A percentile compares a stretch with the other conserved stretches of the same genome.
Evolutionary conservation across 1,140 invertebrate species (phyloP).

Genomic region (Zaprionus gabonicus): DNA sequence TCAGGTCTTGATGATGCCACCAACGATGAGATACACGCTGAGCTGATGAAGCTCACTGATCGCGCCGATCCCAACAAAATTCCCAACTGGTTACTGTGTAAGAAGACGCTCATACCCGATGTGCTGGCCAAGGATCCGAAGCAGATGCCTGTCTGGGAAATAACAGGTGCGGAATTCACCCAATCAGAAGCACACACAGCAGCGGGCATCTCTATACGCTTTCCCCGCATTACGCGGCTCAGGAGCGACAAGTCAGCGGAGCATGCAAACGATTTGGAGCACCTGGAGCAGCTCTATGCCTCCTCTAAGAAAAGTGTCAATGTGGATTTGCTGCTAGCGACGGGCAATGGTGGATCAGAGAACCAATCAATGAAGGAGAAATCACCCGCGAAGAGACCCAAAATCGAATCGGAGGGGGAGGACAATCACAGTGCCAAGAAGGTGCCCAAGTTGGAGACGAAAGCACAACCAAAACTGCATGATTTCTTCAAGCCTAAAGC

Average conservation of each 20-base stretch:
- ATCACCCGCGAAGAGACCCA: conserved; percentile 50
- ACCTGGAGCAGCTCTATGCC: conserved; percentile 88
- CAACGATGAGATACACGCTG: conserved; percentile 89
- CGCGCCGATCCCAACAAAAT: conserved; percentile 89
- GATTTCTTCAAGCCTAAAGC: conserved; percentile 55
- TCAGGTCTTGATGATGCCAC: conserved; percentile 94
- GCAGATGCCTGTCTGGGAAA: conserved; percentile 96
- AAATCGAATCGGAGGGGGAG: conserved; percentile 24
- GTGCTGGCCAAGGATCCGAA: conserved; percentile 94
- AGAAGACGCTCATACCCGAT: conserved; percentile 94
- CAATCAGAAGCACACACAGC: conserved; percentile 94
- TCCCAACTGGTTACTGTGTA: conserved; percentile 93
- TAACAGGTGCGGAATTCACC: conserved; percentile 96
- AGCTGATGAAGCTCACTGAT: conserved; percentile 69
- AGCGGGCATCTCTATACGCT: conserved; percentile 95
- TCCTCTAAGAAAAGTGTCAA: conserved; percentile 89
- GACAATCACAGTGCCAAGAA: conserved; percentile 33
- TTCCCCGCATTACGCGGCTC: conserved; percentile 94
- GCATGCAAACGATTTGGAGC: conserved; percentile 91
- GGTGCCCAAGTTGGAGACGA: conserved; percentile 26
- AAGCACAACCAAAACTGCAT: conserved; percentile 34
- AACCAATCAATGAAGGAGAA: conserved; percentile 40
- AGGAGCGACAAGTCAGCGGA: conserved; percentile 94
- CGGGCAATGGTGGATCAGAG: conserved; percentile 18
- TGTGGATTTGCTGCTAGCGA: conserved; percentile 86